These are phyloP conservation scores for Cyanoramphus novaezelandiae DNA, from an alignment of 2,113 vertebrate species.

Conservation along the genomic window DNA sequence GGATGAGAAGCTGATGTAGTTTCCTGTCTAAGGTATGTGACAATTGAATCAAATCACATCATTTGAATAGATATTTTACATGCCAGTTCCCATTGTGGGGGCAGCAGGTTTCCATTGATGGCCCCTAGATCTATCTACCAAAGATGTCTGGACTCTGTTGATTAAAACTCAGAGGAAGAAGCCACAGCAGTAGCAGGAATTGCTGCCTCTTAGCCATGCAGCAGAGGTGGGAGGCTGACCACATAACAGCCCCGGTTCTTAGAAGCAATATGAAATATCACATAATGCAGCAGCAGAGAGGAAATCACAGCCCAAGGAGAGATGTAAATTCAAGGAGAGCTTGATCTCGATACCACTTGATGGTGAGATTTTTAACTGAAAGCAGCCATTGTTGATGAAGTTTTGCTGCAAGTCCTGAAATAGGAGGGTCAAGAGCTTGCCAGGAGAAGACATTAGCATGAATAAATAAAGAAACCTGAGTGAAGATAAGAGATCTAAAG, in stretches of 20 bases:
- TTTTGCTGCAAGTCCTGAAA: background rate
- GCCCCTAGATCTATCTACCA: background rate
- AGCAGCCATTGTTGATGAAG: background rate
- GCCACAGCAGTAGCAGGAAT: background rate
- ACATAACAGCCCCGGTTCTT: background rate
- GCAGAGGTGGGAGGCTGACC: background rate
- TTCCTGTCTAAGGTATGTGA: background rate
- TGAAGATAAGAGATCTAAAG: background rate
- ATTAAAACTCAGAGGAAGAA: background rate
- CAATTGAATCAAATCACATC: background rate
- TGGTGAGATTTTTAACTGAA: background rate
- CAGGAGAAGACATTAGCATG: background rate
- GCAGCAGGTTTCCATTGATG: background rate
- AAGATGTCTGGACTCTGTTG: background rate
- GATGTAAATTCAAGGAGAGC: background rate
- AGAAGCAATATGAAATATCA: background rate
- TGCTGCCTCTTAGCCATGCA: background rate
- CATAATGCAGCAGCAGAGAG: background rate
- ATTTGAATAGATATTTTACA: background rate
- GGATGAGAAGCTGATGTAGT: background rate
- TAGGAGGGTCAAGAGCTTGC: background rate
- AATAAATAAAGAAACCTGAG: conserved; percentile 6
- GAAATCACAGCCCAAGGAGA: background rate
- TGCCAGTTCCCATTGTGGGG: background rate
- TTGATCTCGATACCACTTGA: background rate